Base-by-base conservation (phyloP, 2,113 vertebrate species). In the Etheostoma spectabile region DNA sequence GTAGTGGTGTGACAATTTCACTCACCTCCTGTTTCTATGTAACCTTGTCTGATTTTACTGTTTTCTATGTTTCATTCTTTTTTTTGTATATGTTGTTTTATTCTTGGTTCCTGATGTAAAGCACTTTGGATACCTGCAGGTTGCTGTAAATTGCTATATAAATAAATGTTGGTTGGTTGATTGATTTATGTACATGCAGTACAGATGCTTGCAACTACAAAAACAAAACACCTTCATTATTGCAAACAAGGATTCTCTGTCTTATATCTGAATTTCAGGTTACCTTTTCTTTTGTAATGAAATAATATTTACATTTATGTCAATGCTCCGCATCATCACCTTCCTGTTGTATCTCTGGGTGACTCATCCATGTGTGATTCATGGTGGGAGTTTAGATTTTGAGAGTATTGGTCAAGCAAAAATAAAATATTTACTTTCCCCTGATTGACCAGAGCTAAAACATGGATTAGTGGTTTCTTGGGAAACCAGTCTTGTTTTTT, bases 341-440 rank as follows among this genome's bases (percentile, higher is more conserved):
- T 65, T 16, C 7, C 35, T 61, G 62, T 61, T 53, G 24, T 38
- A 22, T 79, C 63, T n/a, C 53, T 12, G 27, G 18, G 21, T 72
- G 66, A 74, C 30, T 74, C 62, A 42, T 5, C n/a, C n/a, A 4
- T 61, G 18, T 77, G 33, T 1, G 30, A 56, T 66, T 85, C 77
- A 8, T 60, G 27, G 62, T 38, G 15, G 66, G 59, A 52, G 18
- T 51, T 77, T 64, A 49, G 46, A 67, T 74, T 78, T 67, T 46
- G 27, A 48, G 73, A 66, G 56, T 24, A 61, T n/a, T 46, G 18
- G 12, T 76, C 4, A 3, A 76, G 35, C 77, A 11, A 4, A 33
- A 38, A 48, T 81, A 66, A 89, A 82, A 85, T 86, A 78, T 88
- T 84, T 71, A 86, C 81, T 74, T 48, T 53, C 53, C 22, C 12